Percentiles rank a stretch among this genome's conserved stretches.
These are phyloP conservation scores for Rhinatrema bivittatum DNA, from an alignment of 2,797 vertebrate species.

Conservation along the genomic window DNA sequence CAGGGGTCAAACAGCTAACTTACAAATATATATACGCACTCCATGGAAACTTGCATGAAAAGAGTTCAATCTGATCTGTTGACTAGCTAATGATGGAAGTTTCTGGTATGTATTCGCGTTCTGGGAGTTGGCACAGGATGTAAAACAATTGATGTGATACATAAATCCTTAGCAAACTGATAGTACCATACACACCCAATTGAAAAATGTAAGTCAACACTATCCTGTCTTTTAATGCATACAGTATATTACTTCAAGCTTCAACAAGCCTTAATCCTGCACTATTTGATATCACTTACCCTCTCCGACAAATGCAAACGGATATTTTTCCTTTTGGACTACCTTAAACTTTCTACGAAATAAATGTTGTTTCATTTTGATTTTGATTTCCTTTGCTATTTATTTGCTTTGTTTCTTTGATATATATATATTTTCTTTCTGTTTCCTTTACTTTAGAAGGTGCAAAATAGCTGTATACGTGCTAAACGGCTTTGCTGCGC, in stretches of 20 bases:
- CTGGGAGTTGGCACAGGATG: constrained; percentile 29
- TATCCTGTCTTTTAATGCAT: constrained; percentile 43
- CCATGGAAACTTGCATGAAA: too few species aligned
- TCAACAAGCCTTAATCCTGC: constrained; percentile 46
- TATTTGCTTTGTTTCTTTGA: too few species aligned
- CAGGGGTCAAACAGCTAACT: too few species aligned
- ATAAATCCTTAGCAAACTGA: constrained; percentile 40
- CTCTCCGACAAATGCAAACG: constrained; percentile 25
- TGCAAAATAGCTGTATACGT: too few species aligned
- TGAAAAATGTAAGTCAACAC: constrained; percentile 59
- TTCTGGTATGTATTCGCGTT: constrained; percentile 11
- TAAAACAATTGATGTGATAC: constrained; percentile 31
- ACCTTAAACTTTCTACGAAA: constrained; percentile 32
- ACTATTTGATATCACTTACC: constrained; percentile 35
- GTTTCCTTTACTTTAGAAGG: too few species aligned
- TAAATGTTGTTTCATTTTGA: too few species aligned
- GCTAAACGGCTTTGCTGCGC: too few species aligned
- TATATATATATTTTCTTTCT: too few species aligned
- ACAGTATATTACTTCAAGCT: constrained; percentile 35
- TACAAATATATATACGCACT: too few species aligned
- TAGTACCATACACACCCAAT: constrained; percentile 47
- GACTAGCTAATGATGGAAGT: constrained; percentile 5
- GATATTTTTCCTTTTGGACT: constrained; percentile 12
- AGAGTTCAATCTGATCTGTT: too few species aligned
- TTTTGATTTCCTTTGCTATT: too few species aligned